Evolutionary conservation across 2,113 vertebrate species (phyloP).

Genomic region (Labeo catla): DNA sequence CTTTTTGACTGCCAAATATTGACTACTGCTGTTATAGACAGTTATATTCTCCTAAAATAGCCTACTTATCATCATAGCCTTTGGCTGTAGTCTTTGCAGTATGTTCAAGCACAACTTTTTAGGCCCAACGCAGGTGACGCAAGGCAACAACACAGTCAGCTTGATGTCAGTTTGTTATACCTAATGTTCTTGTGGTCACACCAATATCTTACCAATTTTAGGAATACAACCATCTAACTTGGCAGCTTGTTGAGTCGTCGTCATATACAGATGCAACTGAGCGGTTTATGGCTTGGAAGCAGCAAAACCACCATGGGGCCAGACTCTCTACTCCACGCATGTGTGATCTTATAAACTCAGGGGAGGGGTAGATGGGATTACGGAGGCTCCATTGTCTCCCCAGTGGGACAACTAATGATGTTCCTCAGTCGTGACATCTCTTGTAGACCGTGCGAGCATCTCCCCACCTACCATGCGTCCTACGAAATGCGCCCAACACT

Average conservation of each 20-base stretch:
- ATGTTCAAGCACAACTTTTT: not conserved
- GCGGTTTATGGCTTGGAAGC: not conserved
- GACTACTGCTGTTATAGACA: not conserved
- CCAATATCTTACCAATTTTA: not conserved
- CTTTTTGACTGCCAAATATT: not conserved
- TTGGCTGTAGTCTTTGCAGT: not conserved
- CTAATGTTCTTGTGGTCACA: constrained; percentile 1
- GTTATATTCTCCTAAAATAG: not conserved
- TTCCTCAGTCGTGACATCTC: constrained; percentile 52
- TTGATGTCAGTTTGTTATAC: not conserved
- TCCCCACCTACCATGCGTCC: constrained; percentile 47
- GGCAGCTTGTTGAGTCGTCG: constrained; percentile 33
- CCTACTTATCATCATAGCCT: not conserved
- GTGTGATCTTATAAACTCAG: constrained; percentile 58
- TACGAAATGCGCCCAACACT: constrained; percentile 44
- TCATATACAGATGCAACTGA: constrained; percentile 5
- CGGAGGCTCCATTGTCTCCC: constrained; percentile 48
- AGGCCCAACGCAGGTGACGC: not conserved
- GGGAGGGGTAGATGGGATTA: constrained; percentile 60
- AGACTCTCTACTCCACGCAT: constrained; percentile 39
- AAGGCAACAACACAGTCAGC: not conserved
- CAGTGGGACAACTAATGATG: constrained; percentile 60
- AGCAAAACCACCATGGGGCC: constrained; percentile 37
- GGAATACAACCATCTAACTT: not conserved
- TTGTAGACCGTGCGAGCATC: constrained; percentile 44